Evolutionary conservation across 2,113 vertebrate genomes (phyloP).

Genomic region (Rhadina sibilatrix): DNA sequence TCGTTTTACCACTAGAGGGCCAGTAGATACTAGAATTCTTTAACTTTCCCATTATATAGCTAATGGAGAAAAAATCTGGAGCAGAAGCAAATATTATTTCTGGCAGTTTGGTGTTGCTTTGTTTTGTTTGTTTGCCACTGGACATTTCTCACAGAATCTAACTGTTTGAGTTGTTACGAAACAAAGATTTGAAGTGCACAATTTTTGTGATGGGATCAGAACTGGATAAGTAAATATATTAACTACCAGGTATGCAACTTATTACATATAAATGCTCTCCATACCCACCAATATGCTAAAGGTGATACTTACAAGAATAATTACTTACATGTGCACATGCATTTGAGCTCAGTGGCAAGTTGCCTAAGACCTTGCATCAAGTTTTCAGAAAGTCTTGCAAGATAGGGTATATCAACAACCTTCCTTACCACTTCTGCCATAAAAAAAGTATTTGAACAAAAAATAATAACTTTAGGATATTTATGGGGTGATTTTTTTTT

Average conservation of each 20-base stretch:
- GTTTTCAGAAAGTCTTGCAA: not conserved
- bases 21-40: not conserved
- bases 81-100: not conserved
- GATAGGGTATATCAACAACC: not conserved
- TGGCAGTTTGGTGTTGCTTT: not conserved
- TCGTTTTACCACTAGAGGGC: constrained; percentile 1
- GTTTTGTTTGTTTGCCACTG: not conserved
- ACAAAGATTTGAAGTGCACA: not conserved
- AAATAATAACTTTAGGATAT: not conserved
- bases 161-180: not conserved
- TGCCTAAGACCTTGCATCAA: not conserved
- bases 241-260: not conserved
- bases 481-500: not conserved
- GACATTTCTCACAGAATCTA: not conserved
- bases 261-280: not conserved
- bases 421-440: not conserved
- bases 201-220: not conserved
- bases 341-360: not conserved
- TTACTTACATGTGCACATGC: not conserved
- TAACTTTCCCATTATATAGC: not conserved
- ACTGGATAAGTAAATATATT: not conserved
- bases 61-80: not conserved
- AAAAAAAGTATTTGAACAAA: not conserved
- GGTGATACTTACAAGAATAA: not conserved
- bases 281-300: not conserved